These are phyloP conservation scores for Calameuta filiformis DNA, from an alignment of 2,888 invertebrate genomes.

Conservation along the genomic window DNA sequence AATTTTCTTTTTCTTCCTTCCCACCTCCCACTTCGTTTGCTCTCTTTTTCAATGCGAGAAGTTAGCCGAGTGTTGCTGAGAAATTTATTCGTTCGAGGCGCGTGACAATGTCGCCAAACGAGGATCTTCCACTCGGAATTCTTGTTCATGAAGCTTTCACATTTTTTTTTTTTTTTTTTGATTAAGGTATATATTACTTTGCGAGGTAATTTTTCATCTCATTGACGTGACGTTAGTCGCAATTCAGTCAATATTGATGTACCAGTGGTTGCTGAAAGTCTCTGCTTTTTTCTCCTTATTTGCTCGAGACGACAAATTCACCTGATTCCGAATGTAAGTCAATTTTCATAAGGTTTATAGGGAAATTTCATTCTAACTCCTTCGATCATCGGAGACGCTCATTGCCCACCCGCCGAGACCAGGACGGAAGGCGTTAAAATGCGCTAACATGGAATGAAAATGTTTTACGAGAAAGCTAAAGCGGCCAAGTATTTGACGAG, in stretches of 20 bases:
- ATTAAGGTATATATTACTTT: neutral
- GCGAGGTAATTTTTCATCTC: neutral
- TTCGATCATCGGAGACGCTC: neutral
- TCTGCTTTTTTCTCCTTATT: neutral
- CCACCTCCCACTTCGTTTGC: neutral
- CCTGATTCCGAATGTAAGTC: neutral
- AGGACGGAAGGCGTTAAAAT: constrained; percentile 4
- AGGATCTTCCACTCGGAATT: neutral
- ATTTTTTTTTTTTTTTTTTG: neutral
- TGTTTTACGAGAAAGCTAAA: constrained; percentile 20
- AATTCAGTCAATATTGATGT: neutral
- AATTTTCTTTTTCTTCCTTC: neutral
- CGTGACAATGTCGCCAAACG: neutral
- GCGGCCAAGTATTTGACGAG: constrained; percentile 14
- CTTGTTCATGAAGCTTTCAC: neutral
- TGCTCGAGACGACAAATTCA: neutral
- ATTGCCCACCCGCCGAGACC: neutral
- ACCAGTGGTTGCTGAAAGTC: neutral
- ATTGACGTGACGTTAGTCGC: neutral
- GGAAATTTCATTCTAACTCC: neutral
- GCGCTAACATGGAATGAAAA: constrained; percentile 12
- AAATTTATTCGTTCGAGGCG: neutral
- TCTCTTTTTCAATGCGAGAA: neutral
- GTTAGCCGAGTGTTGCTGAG: neutral
- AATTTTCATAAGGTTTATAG: neutral